Conservation (phyloP, 37 sponge, comb jelly and placozoan species). For the Theonella swinhoei region DNA sequence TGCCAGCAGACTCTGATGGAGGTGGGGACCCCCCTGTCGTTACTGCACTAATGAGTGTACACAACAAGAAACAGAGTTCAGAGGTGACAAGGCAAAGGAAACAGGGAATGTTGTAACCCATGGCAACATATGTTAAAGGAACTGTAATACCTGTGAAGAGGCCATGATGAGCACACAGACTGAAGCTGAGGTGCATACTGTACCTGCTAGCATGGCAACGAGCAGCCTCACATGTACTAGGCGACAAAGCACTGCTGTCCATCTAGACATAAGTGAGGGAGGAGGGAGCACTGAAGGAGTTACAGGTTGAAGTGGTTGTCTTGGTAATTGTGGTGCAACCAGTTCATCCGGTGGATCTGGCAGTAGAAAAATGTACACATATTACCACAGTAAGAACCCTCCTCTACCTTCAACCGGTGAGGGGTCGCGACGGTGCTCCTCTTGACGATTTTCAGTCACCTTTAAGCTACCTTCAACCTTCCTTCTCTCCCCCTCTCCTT, state of each 20-base stretch:
- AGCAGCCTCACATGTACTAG: not conserved
- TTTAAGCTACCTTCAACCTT: not conserved
- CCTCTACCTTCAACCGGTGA: not conserved
- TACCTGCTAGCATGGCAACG: not conserved
- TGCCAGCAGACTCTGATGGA: not conserved
- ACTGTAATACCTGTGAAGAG: too few relatives aligned
- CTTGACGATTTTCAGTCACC: not conserved
- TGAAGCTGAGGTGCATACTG: too few relatives aligned
- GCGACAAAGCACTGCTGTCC: not conserved
- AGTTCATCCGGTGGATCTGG: constrained; percentile 14
- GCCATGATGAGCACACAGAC: too few relatives aligned
- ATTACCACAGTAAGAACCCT: not conserved
- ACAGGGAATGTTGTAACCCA: not conserved
- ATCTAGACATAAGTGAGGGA: not conserved
- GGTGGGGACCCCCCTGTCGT: not conserved
- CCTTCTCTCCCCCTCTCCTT: not conserved
- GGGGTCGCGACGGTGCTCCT: too few relatives aligned
- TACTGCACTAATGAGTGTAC: not conserved
- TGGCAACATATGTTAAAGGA: not conserved
- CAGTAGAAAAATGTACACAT: not conserved
- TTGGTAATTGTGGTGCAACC: not conserved
- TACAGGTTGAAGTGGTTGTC: not conserved
- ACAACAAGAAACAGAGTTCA: not conserved
- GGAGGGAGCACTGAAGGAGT: not conserved
- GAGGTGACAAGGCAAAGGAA: not conserved